phyloP scores from a whole-genome alignment of 2,888 invertebrate species.

The Cheilosia vernalis region DNA sequence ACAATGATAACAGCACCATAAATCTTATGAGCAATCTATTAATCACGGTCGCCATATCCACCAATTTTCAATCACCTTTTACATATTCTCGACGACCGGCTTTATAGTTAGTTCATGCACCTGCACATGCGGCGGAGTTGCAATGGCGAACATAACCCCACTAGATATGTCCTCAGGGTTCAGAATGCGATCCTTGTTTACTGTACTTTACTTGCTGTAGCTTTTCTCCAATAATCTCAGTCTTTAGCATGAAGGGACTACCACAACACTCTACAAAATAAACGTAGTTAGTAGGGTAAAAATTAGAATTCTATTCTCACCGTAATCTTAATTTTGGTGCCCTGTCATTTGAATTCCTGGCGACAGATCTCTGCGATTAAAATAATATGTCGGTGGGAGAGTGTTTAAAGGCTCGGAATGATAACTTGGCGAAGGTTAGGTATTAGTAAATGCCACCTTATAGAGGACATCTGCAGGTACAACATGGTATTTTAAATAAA shows the following conservation, averaged over 20 bases:
- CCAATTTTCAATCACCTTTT: neutral
- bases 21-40: no score
- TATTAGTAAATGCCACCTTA: no score
- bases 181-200: constrained; percentile 76
- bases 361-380: no score
- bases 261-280: constrained; percentile 28
- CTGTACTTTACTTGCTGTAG: constrained; percentile 69
- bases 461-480: no score
- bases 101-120: constrained; percentile 53
- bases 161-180: constrained; percentile 85
- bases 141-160: constrained; percentile 85
- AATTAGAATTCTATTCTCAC: constrained; percentile 76
- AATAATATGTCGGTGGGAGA: no score
- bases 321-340: constrained; percentile 81
- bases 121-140: constrained; percentile 82
- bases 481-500: no score
- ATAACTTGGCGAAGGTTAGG: no score
- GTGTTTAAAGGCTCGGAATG: no score
- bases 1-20: no score
- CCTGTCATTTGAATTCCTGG: constrained; percentile 80
- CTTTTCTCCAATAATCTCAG: constrained; percentile 51
- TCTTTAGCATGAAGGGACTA: constrained; percentile 16
- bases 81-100: constrained; percentile 38
- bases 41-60: no score
- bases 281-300: neutral